Evolutionary conservation across 2,888 invertebrate genomes (phyloP), one percentile per base, ranked within the genome.

Genomic region (Ormyrus pomaceus): DNA sequence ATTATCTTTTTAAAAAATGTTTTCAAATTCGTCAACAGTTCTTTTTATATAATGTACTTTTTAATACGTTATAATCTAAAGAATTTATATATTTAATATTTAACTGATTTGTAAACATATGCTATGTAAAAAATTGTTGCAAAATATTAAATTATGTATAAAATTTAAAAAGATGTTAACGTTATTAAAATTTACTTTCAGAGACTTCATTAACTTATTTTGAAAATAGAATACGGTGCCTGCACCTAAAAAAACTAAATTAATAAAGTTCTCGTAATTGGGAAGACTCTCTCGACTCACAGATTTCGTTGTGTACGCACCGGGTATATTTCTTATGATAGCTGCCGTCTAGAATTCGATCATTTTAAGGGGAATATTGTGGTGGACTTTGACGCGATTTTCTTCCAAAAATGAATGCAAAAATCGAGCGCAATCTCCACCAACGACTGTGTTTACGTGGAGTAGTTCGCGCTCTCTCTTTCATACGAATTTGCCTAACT

Each of bases 381-480:
- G 19, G 1, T 19, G 64, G 71, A 62, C 66, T 73, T 59, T 71
- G 68, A 84, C 93, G 92, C 80, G 94, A 92, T 82, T 94, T 94
- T 73, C 88, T 87, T 77, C 90, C 86, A 91, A 96, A 96, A 82
- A 96, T 96, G 83, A 96, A 93, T 70, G 96, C 95, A 88, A 96
- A 95, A 88, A 96, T 96, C 85, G 96, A 96, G 87, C 96, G 93
- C 79, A 96, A 92, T 19, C 96, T 93, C 91, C 96, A 95, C 96
- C 96, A 96, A 82, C 96, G 94, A 83, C 96, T 95, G 82, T 95
- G 94, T 70, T 95, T 94, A 56, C 93, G 93, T 13, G 72, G 77
- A 82, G 92, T 91, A 66, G 92, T 88, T 59, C 87, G 88, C 19
- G 89, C 94, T 85, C 94, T 91, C 89, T 96, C 96, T 85, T 95